These are phyloP conservation scores for Pristionchus maxplancki DNA, from an alignment of 2,888 invertebrate species.

Conservation along the genomic window DNA sequence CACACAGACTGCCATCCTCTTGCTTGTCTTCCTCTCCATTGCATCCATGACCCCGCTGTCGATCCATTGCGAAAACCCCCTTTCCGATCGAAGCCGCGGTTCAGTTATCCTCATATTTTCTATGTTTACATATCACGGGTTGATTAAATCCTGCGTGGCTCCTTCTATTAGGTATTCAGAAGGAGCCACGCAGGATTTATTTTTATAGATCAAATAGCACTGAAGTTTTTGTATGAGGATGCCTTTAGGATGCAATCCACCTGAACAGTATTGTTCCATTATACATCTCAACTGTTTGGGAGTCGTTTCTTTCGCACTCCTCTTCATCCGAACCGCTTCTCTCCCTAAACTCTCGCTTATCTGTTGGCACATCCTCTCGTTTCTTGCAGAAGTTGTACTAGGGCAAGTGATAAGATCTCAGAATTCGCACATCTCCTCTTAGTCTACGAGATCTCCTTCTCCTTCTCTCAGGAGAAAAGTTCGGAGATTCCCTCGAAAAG, in stretches of 20 bases:
- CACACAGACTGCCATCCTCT: conserved; percentile 14
- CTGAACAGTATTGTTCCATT: neutral
- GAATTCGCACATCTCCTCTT: neutral
- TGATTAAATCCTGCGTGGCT: too few relatives aligned
- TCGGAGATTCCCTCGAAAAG: conserved; percentile 4
- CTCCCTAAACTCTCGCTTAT: conserved; percentile 2
- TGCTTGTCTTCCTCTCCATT: neutral
- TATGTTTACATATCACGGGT: neutral
- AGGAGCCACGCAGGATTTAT: too few relatives aligned
- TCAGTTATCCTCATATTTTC: neutral
- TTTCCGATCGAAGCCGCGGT: neutral
- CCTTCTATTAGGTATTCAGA: too few relatives aligned
- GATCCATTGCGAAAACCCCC: neutral
- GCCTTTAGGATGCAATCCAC: too few relatives aligned
- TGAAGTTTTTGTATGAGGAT: too few relatives aligned
- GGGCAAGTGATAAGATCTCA: neutral
- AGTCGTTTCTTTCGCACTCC: neutral
- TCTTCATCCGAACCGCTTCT: conserved; percentile 24
- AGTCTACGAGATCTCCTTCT: neutral
- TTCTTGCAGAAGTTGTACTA: conserved; percentile 28
- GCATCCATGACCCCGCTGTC: conserved; percentile 11
- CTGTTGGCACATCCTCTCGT: neutral
- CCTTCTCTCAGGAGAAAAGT: neutral
- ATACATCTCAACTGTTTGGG: neutral
- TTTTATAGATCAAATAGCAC: too few relatives aligned